Evolutionary conservation across 2,113 vertebrate genomes (phyloP), one percentile per base, ranked within the genome.

Genomic region (Dasypus novemcinctus): DNA sequence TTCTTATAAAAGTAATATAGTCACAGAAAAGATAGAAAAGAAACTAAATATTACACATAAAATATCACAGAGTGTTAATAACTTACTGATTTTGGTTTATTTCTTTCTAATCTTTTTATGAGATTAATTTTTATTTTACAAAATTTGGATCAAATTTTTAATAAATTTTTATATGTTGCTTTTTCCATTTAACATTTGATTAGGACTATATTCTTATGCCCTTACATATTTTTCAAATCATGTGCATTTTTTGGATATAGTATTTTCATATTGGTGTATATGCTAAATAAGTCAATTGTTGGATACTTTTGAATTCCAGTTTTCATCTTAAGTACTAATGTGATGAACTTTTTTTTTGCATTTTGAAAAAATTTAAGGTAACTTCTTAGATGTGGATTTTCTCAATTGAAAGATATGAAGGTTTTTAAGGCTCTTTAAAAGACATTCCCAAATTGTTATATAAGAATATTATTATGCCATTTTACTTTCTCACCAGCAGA

Each of bases 81-180:
- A 63, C 38, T 76, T 41, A 82, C 29, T 41, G 46, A 9, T 63
- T 71, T 88, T 68, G 41, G 18, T 78, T 23, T 38, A 8, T 41
- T 90, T 87, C 25, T 5, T 95, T 82, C 57, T 29, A 64, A 5
- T 1, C 21, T 69, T 89, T 18, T 80, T 79, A 79, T 61, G 38
- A 80, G 21, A 25, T 4, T 13, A 76, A 17, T 81, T 94, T 95
- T 80, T 46, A 38, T 89, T 75, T 93, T 75, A 57, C 3, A 71
- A 72, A 88, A 78, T 84, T 91, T 94, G 20, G 14, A 81, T 94
- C 49, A 76, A 69, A 59, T 80, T 86, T 94, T 79, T 18, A 95
- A 49, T 38, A 76, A 12, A n/a, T 64, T 82, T 89, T 75, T 78
- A 63, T 92, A 93, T 96, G 97, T 98, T 93, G 23, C 66, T 96